Percentiles rank a stretch among this genome's conserved stretches.
Evolutionary conservation across 2,797 vertebrate species (phyloP).

Genomic region (Lepilemur septentrionalis): DNA sequence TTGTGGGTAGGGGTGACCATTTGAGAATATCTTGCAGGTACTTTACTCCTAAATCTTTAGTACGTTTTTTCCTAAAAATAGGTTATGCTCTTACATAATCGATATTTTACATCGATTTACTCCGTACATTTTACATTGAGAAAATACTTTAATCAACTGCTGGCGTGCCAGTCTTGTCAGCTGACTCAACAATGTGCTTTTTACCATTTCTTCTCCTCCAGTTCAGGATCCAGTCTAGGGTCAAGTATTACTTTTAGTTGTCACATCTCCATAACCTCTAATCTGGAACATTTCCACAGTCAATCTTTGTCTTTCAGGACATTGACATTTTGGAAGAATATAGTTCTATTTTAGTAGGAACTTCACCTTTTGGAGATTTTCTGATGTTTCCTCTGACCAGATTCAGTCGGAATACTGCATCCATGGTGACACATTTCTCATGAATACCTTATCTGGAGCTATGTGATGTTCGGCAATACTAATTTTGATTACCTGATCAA

Average conservation of each 20-base stretch:
- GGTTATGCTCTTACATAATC: not conserved
- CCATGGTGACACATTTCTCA: not conserved
- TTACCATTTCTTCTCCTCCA: not conserved
- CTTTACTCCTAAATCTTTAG: not conserved
- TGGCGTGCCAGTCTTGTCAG: not conserved
- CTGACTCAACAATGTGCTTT: not conserved
- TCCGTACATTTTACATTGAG: not conserved
- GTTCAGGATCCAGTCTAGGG: not conserved
- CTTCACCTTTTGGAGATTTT: not conserved
- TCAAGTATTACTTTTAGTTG: not conserved
- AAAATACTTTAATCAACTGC: not conserved
- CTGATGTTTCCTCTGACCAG: not conserved
- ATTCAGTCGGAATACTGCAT: not conserved
- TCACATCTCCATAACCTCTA: not conserved
- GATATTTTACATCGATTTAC: too few relatives aligned
- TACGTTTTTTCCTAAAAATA: not conserved
- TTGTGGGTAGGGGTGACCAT: not conserved
- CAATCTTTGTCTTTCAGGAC: not conserved
- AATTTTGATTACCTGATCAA: not conserved
- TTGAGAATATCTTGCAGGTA: not conserved
- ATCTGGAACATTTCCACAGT: not conserved
- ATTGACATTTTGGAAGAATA: not conserved
- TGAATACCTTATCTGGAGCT: not conserved
- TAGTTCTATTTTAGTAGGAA: not conserved
- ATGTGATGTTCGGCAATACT: fast-evolving